phyloP scores from a whole-genome alignment of 2,888 invertebrate species.

The Pachliopta kotzebuea region DNA sequence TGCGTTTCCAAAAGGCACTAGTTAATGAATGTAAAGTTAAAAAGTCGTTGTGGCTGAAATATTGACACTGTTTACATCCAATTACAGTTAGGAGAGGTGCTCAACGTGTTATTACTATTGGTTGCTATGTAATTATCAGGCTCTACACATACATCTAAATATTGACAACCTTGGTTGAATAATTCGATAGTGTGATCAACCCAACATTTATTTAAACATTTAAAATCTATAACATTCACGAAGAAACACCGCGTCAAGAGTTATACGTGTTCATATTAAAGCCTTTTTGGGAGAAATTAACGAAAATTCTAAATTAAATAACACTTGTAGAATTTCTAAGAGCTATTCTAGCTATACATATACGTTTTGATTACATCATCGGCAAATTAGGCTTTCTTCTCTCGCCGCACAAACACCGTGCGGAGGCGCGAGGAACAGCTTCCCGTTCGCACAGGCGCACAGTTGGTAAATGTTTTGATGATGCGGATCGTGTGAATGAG shows the following conservation, averaged over 20 bases:
- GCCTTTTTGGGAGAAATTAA: constrained; percentile 13
- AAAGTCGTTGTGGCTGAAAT: constrained; percentile 27
- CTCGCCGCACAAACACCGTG: constrained; percentile 87
- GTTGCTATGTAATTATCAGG: background rate
- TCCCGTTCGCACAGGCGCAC: constrained; percentile 94
- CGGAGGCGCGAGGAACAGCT: constrained; percentile 92
- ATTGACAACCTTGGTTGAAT: constrained; percentile 17
- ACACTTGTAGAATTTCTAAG: constrained; percentile 24
- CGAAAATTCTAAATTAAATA: background rate
- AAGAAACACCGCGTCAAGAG: background rate
- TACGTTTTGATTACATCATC: constrained; percentile 56
- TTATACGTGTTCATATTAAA: constrained; percentile 10
- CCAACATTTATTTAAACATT: constrained; percentile 6
- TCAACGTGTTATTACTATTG: background rate
- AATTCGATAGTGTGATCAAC: constrained; percentile 12
- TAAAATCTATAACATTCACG: constrained; percentile 1
- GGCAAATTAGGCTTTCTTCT: constrained; percentile 76
- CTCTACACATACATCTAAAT: constrained; percentile 6
- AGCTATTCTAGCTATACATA: constrained; percentile 20
- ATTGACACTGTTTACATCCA: background rate
- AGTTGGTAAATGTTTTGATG: constrained; percentile 90
- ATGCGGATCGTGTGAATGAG: constrained; percentile 75
- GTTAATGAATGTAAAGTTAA: constrained; percentile 33
- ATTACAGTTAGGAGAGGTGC: background rate
- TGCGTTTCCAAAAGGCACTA: constrained; percentile 67